Percentiles rank a stretch among this genome's conserved stretches.
Evolutionary conservation across 2,113 vertebrate genomes (phyloP).

Genomic region (Abramis brama): DNA sequence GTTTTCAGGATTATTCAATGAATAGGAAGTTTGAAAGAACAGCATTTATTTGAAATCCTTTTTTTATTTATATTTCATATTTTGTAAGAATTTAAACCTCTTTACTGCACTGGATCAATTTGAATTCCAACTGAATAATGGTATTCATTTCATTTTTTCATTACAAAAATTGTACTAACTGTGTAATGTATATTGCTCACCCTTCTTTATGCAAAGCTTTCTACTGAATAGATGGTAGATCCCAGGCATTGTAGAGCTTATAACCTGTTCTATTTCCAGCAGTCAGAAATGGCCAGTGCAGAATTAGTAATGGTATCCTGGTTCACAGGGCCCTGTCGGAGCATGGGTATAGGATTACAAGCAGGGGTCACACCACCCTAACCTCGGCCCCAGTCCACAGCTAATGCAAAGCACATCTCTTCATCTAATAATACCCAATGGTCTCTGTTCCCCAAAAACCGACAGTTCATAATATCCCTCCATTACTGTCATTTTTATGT

Average conservation of each 20-base stretch:
- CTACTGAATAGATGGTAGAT: neutral
- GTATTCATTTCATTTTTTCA: neutral
- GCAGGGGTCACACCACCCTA: neutral
- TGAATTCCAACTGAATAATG: neutral
- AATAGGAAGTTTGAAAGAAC: neutral
- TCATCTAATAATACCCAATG: conserved; percentile 5
- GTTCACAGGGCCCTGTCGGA: neutral
- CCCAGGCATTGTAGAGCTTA: neutral
- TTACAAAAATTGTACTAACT: neutral
- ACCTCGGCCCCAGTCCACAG: conserved; percentile 2
- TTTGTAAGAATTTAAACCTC: no score
- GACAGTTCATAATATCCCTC: neutral
- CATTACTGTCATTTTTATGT: neutral
- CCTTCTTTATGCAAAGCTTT: neutral
- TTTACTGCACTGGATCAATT: neutral
- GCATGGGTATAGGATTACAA: conserved; percentile 22
- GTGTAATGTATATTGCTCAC: neutral
- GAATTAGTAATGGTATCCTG: conserved; percentile 5
- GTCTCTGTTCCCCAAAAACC: neutral
- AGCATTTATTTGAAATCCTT: neutral
- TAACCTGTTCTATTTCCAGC: conserved; percentile 5
- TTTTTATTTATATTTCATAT: no score
- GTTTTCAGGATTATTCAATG: neutral
- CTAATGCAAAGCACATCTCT: conserved; percentile 18
- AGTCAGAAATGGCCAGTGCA: neutral